Percentiles rank a stretch among this genome's conserved stretches.
Conservation (phyloP, 2,888 invertebrate species). For the Melinaea marsaeus region DNA sequence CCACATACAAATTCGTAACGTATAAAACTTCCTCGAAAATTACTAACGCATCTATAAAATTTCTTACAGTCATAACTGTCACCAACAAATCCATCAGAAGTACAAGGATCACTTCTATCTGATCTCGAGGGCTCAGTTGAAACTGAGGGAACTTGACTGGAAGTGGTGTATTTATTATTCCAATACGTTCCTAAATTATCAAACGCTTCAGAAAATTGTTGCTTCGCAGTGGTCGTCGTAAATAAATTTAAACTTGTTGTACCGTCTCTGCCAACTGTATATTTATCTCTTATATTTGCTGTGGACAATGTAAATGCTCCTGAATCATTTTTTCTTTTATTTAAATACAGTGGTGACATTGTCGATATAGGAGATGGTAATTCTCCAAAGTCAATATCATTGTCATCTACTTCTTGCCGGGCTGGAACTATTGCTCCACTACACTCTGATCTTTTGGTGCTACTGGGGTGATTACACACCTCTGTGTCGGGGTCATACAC, state of each 20-base stretch:
- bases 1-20: constrained; percentile 86
- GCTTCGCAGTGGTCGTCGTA: constrained; percentile 20
- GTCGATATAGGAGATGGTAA: constrained; percentile 57
- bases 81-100: constrained; percentile 84
- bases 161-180: constrained; percentile 16
- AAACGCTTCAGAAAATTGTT: constrained; percentile 16
- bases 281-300: constrained; percentile 4
- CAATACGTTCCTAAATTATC: constrained; percentile 25
- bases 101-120: constrained; percentile 61
- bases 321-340: neutral
- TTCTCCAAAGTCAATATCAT: constrained; percentile 66
- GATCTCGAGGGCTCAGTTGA: constrained; percentile 9
- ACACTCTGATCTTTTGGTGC: constrained; percentile 84
- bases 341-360: constrained; percentile 33
- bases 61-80: constrained; percentile 84
- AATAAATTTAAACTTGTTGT: constrained; percentile 20
- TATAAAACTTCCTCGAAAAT: constrained; percentile 79
- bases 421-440: constrained; percentile 46
- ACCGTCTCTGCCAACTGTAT: constrained; percentile 8
- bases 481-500: constrained; percentile 83
- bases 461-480: constrained; percentile 84
- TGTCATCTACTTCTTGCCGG: constrained; percentile 49
- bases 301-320: neutral
- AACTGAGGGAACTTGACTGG: constrained; percentile 17
- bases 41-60: constrained; percentile 87